A percentile compares a stretch with the other conserved stretches of the same genome.
phyloP scores from a whole-genome alignment of 2,797 vertebrate genomes.

The Enteromius argenteus region DNA sequence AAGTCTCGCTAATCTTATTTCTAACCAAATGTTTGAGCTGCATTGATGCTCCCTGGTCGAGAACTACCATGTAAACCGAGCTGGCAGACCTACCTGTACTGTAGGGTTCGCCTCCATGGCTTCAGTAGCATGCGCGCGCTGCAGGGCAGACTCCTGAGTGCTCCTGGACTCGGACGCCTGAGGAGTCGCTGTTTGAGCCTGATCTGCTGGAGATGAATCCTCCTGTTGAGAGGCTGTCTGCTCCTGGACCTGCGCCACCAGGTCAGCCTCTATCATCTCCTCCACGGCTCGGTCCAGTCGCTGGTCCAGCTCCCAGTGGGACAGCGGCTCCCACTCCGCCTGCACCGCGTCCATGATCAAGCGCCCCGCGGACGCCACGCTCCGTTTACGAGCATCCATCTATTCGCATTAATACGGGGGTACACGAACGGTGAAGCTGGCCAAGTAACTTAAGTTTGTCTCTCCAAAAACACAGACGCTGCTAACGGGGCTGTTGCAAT shows the following conservation, averaged over 20 bases:
- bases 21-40: background rate
- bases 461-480: background rate
- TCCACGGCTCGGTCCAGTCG: slow-evolving; percentile 80
- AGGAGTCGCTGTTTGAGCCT: slow-evolving; percentile 18
- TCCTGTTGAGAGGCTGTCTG: slow-evolving; percentile 49
- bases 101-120: slow-evolving; percentile 49
- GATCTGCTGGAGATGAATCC: background rate
- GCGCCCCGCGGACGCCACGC: slow-evolving; percentile 70
- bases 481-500: background rate
- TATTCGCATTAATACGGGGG: background rate
- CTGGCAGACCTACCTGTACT: slow-evolving; percentile 50
- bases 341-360: slow-evolving; percentile 78
- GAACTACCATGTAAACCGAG: background rate
- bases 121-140: slow-evolving; percentile 33
- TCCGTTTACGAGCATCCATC: slow-evolving; percentile 33
- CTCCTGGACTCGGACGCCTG: slow-evolving; percentile 6
- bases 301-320: slow-evolving; percentile 77
- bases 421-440: background rate
- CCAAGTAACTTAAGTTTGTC: background rate
- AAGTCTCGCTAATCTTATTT: background rate
- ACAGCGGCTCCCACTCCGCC: slow-evolving; percentile 81
- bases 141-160: background rate
- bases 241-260: slow-evolving; percentile 61
- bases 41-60: background rate
- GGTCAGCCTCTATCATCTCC: slow-evolving; percentile 75